These are phyloP conservation scores for Arctia plantaginis DNA, from an alignment of 2,888 invertebrate genomes.

Conservation along the genomic window DNA sequence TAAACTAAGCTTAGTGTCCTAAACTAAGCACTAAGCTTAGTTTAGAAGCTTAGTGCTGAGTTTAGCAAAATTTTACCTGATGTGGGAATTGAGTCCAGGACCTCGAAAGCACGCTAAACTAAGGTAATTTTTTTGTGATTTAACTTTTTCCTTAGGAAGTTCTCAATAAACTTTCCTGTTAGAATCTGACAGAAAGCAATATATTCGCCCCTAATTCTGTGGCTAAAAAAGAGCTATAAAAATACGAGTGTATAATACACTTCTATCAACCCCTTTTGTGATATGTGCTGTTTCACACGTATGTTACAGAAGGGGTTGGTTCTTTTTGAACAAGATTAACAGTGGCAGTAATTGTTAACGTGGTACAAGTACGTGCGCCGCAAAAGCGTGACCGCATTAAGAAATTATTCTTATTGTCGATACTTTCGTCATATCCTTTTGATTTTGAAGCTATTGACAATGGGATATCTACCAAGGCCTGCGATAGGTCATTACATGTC, in stretches of 20 bases:
- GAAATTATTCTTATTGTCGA: not conserved
- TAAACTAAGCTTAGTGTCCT: too few relatives aligned
- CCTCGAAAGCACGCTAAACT: too few relatives aligned
- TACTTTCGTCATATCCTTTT: not conserved
- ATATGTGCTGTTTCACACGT: not conserved
- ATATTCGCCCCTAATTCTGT: not conserved
- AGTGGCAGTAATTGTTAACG: not conserved
- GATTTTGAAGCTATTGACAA: not conserved
- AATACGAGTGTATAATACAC: not conserved
- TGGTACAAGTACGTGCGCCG: not conserved
- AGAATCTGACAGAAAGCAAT: not conserved
- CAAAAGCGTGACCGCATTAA: constrained; percentile 4
- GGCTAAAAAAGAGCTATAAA: not conserved
- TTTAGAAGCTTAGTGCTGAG: too few relatives aligned
- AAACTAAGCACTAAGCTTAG: too few relatives aligned
- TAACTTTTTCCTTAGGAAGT: not conserved
- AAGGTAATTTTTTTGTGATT: not conserved
- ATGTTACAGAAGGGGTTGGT: not conserved
- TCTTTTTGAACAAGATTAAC: not conserved
- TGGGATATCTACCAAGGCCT: not conserved
- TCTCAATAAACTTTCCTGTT: not conserved
- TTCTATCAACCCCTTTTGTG: not conserved
- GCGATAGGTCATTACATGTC: too few relatives aligned
- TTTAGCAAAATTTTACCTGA: too few relatives aligned
- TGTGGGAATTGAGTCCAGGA: too few relatives aligned